phyloP scores from a whole-genome alignment of 2,113 vertebrate genomes.

The Anolis sagrei region DNA sequence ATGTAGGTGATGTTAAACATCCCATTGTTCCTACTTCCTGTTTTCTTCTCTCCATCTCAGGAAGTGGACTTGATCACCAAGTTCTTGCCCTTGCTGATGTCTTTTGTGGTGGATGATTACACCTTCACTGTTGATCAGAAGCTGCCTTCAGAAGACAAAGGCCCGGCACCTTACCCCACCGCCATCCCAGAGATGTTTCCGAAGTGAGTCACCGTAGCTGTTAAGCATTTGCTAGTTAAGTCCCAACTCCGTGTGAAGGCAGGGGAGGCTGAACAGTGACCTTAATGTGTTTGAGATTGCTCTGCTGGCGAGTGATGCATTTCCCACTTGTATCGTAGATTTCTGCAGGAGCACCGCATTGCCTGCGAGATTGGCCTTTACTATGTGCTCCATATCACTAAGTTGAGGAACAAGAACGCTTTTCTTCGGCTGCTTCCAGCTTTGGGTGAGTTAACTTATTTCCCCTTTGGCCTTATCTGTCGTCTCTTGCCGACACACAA shows the following conservation, averaged over 20 bases:
- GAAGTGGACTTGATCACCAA: conserved; percentile 92
- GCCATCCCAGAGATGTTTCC: conserved; percentile 88
- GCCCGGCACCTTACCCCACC: conserved; percentile 83
- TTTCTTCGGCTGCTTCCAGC: conserved; percentile 90
- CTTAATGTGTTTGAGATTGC: too few relatives aligned
- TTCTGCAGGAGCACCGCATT: conserved; percentile 92
- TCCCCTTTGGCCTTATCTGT: too few relatives aligned
- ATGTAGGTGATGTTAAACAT: too few relatives aligned
- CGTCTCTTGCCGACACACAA: too few relatives aligned
- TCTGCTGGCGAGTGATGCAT: too few relatives aligned
- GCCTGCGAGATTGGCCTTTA: conserved; percentile 97
- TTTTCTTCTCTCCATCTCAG: conserved; percentile 65
- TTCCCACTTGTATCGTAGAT: conserved; percentile 69
- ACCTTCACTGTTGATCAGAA: conserved; percentile 94
- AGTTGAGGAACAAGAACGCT: conserved; percentile 95
- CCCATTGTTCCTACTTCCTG: not conserved
- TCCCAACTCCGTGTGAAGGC: not conserved
- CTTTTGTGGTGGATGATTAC: conserved; percentile 94
- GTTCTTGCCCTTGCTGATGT: conserved; percentile 95
- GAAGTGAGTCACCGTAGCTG: conserved; percentile 73
- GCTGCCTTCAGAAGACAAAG: conserved; percentile 91
- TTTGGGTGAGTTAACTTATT: conserved; percentile 79
- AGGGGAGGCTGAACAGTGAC: not conserved
- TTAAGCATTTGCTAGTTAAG: not conserved
- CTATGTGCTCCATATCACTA: conserved; percentile 93